Base-by-base conservation (phyloP, 2,113 vertebrate genomes). In the Megaptera novaeangliae region DNA sequence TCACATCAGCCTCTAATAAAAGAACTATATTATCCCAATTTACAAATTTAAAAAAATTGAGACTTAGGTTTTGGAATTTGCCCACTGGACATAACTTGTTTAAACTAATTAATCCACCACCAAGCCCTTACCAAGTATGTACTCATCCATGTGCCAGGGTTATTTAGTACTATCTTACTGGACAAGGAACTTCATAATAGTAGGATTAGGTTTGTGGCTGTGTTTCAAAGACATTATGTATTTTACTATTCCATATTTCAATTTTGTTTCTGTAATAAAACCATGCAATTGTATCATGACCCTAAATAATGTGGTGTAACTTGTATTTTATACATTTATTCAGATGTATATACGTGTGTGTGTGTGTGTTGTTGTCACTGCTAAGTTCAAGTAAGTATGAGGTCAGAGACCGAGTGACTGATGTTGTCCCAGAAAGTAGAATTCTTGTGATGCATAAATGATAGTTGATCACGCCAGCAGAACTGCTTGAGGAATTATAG, bases 401-500 rank as follows among this genome's bases (percentile, higher is more conserved):
- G 88, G 63, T 95, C 96, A 66, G 61, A 95, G 82, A 88, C 78
- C 88, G 7, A 0, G 74, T 91, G 64, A 88, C 80, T 95, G 91
- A 95, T 90, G 92, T 68, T 85, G 81, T 31, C 46, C 11, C 59
- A 88, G 94, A 97, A 95, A 95, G 96, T 71, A 61, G 82, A 97
- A 97, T 96, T 41, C 57, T 88, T 52, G 1, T 94, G 88, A 96
- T 96, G 69, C 11, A 68, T 95, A 97, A 98, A 97, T 95, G 61
- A 97, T 92, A 97, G 96, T 36, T 66, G 91, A 90, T 44, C n/a
- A 97, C 71, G 89, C 92, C 97, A 95, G 29, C 52, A 92, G 96
- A 98, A 92, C 84, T 96, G 84, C 95, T 95, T 66, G 72, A 97
- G 78, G 46, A 97, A 94, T 55, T 85, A 95, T 63, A 92, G 96